These are phyloP conservation scores for Bufo gargarizans DNA, from an alignment of 2,113 vertebrate genomes.

Conservation along the genomic window DNA sequence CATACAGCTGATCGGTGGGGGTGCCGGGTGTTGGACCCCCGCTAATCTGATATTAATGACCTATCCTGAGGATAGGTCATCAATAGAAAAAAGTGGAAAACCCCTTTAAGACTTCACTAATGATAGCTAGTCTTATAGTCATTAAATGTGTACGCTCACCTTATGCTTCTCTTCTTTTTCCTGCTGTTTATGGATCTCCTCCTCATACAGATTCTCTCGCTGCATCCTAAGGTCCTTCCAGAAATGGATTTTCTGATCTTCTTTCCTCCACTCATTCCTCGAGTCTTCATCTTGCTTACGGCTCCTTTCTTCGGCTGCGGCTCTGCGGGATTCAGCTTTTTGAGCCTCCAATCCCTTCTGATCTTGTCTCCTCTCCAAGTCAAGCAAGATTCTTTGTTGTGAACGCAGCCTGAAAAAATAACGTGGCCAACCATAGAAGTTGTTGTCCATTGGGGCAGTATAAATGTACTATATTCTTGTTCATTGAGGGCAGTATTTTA, in stretches of 20 bases:
- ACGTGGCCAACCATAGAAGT: neutral
- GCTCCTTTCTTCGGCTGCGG: slow-evolving; percentile 61
- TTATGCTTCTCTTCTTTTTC: slow-evolving; percentile 60
- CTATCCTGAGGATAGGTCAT: no score
- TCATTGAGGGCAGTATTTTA: neutral
- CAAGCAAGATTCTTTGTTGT: slow-evolving; percentile 61
- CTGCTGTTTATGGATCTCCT: slow-evolving; percentile 31
- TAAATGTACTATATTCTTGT: neutral
- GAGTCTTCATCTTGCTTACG: slow-evolving; percentile 53
- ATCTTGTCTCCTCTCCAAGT: slow-evolving; percentile 65
- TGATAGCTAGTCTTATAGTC: neutral
- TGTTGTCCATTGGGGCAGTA: neutral
- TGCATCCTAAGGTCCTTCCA: slow-evolving; percentile 37
- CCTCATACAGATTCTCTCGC: slow-evolving; percentile 57
- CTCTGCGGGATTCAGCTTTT: slow-evolving; percentile 60
- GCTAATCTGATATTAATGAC: no score
- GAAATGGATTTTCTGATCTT: slow-evolving; percentile 61
- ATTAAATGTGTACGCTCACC: slow-evolving; percentile 54
- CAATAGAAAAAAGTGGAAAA: no score
- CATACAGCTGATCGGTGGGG: no score
- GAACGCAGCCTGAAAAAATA: slow-evolving; percentile 56
- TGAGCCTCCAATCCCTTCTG: slow-evolving; percentile 55
- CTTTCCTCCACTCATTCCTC: slow-evolving; percentile 59
- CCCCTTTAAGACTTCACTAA: neutral
- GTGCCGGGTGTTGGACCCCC: no score